These are phyloP conservation scores for Ptychobarbus kaznakovi DNA, from an alignment of 2,797 vertebrate species.

Conservation along the genomic window DNA sequence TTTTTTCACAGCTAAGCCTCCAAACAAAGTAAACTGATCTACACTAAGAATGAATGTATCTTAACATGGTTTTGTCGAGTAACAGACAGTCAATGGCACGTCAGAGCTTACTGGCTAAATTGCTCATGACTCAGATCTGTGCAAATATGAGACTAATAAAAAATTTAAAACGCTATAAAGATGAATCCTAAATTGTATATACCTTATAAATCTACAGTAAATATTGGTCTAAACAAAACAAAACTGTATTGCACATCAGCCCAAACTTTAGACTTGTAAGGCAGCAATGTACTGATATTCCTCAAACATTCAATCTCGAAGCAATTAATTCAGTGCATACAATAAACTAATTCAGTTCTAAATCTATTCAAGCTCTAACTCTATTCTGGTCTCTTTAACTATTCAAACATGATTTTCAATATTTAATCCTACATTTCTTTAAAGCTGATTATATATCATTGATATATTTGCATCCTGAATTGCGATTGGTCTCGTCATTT, in stretches of 20 bases:
- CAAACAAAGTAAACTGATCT: slow-evolving; percentile 2
- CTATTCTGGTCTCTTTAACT: not conserved
- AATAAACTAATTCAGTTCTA: not conserved
- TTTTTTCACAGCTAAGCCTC: not conserved
- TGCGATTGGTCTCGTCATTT: not conserved
- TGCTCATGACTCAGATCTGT: not conserved
- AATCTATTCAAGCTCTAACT: not conserved
- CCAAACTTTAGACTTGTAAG: not conserved
- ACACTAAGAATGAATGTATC: not conserved
- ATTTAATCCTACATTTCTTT: not conserved
- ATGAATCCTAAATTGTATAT: not conserved
- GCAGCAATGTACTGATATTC: slow-evolving; percentile 3
- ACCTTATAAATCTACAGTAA: not conserved
- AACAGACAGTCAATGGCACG: not conserved
- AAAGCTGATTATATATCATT: not conserved
- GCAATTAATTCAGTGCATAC: no score
- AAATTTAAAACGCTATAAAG: not conserved
- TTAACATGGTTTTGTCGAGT: not conserved
- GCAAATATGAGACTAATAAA: not conserved
- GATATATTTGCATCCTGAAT: not conserved
- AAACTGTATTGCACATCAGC: slow-evolving; percentile 15
- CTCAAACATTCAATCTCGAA: not conserved
- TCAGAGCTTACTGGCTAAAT: not conserved
- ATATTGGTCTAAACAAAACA: not conserved
- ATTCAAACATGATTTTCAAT: not conserved